These are phyloP conservation scores for Ariopsis seemanni DNA, from an alignment of 2,113 vertebrate genomes.

Conservation along the genomic window DNA sequence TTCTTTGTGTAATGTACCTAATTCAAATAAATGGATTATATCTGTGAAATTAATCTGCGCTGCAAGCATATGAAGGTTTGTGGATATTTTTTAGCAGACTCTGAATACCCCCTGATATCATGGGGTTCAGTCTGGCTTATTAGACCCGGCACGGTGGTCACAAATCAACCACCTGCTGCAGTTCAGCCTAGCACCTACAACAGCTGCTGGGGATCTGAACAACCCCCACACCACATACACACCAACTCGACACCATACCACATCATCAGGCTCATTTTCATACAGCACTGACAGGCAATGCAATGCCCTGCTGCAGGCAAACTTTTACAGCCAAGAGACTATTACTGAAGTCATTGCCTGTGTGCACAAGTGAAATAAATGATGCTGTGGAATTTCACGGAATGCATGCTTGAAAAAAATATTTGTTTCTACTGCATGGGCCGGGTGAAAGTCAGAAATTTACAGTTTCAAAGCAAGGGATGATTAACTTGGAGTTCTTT, in stretches of 20 bases:
- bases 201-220: conserved; percentile 42
- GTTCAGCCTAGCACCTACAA: conserved; percentile 4
- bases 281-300: conserved; percentile 21
- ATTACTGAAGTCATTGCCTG: conserved; percentile 39
- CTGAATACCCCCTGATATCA: conserved; percentile 35
- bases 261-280: conserved; percentile 37
- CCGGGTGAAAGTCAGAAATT: conserved; percentile 13
- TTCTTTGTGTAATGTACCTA: background rate
- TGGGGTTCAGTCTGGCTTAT: conserved; percentile 32
- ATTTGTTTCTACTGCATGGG: conserved; percentile 32
- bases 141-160: conserved; percentile 37
- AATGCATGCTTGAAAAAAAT: conserved; percentile 26
- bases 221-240: conserved; percentile 7
- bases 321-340: conserved; percentile 25
- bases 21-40: conserved; percentile 6
- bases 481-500: background rate
- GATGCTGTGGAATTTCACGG: conserved; percentile 41
- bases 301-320: conserved; percentile 9
- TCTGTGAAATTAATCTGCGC: conserved; percentile 30
- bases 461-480: background rate
- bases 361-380: conserved; percentile 7
- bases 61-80: background rate
- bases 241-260: background rate
- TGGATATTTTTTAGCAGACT: background rate
- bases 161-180: conserved; percentile 55